Base-by-base conservation (phyloP, 1,140 invertebrate species). In the Adoxophyes honmai region DNA sequence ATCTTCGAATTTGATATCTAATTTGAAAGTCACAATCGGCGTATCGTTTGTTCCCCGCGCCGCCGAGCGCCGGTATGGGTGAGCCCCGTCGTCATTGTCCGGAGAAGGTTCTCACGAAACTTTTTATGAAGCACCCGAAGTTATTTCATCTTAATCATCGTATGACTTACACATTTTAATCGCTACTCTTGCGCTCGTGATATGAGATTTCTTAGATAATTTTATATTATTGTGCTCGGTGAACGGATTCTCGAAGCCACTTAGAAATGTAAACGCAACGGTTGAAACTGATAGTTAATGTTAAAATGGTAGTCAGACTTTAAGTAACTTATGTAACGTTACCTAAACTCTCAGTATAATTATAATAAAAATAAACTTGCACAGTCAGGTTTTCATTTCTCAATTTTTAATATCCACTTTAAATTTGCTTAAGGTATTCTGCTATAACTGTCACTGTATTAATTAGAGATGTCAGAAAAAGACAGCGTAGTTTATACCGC, bases 111-210 rank as follows among this genome's bases (percentile, higher is more conserved):
- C 75, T 78, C 75, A 78, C 75, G 75, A 68, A 64, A 52, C 52
- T 73, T 71, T 75, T 78, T 78, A 39, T 75, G 60, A 64, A 59
- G 65, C 73, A 73, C 66, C 68, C 68, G 64, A 44, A 70, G 66
- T 57, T 68, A 68, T 67, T 74, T 58, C 64, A 56, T 66, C 68
- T 62, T 59, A 66, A 70, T 73, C 59, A 59, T 60, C 64, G 59
- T 71, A 60, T 64, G 65, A 65, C 63, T 65, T 64, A 65, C 54
- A 68, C 63, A 69, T 69, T 74, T 68, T 71, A 71, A 74, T 69
- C 54, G 62, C 38, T 60, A 38, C 57, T 62, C 44, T 55, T 60
- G 52, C 18, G 6, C 16, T 0, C 59, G 54, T 59, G 44, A 56
- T 59, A 34, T 37, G 36, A 51, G 10, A 10, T 44, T 36, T 36